These are phyloP conservation scores for Hyla sarda DNA, from an alignment of 2,113 vertebrate species.

Conservation along the genomic window DNA sequence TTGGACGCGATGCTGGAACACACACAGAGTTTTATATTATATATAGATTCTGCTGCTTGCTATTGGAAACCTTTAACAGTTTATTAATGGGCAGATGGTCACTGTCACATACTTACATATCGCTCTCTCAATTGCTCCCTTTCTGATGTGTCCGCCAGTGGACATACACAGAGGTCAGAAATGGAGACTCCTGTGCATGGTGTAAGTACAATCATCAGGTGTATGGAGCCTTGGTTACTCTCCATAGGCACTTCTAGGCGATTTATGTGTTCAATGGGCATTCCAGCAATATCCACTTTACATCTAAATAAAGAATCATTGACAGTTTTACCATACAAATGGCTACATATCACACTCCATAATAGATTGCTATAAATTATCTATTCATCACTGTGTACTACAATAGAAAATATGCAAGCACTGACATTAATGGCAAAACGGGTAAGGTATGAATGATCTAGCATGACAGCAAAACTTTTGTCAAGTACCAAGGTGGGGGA, in stretches of 20 bases:
- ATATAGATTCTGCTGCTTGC: neutral
- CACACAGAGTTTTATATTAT: too few species aligned
- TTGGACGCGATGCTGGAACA: too few species aligned
- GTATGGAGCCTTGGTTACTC: slow-evolving; percentile 77
- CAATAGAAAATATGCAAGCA: neutral
- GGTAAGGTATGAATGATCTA: neutral
- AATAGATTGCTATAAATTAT: neutral
- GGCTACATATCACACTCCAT: neutral
- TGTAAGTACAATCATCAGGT: slow-evolving; percentile 80
- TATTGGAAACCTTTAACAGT: neutral
- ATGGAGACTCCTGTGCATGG: slow-evolving; percentile 86
- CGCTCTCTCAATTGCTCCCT: slow-evolving; percentile 73
- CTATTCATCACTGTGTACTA: neutral
- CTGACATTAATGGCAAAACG: neutral
- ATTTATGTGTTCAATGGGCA: slow-evolving; percentile 78
- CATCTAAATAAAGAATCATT: slow-evolving; percentile 73
- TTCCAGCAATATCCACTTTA: slow-evolving; percentile 81
- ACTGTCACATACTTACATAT: slow-evolving; percentile 88
- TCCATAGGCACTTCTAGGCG: slow-evolving; percentile 78
- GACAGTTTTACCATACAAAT: slow-evolving; percentile 13
- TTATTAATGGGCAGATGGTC: neutral
- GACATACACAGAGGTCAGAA: slow-evolving; percentile 82
- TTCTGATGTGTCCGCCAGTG: slow-evolving; percentile 78
- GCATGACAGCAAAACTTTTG: neutral
- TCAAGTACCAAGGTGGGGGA: neutral